Conservation (phyloP, 2,888 invertebrate genomes). For the Acanthopleura granulata region DNA sequence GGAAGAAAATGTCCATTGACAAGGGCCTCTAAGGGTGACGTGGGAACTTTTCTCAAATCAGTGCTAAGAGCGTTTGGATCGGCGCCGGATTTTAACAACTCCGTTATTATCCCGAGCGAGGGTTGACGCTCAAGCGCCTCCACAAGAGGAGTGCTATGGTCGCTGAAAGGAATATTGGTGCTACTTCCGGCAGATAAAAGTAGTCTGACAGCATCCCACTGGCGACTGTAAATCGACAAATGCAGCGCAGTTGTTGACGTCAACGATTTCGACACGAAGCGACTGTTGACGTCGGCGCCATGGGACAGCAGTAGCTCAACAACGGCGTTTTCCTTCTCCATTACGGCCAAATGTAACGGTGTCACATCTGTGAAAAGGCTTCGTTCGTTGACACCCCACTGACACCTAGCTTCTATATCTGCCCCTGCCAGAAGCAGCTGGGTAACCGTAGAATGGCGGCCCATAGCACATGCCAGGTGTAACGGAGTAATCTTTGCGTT, state of each 20-base stretch:
- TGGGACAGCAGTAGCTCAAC: not conserved
- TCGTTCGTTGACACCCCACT: not conserved
- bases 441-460: not conserved
- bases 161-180: not conserved
- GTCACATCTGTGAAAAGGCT: not conserved
- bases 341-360: not conserved
- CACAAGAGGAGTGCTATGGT: not conserved
- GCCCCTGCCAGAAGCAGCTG: not conserved
- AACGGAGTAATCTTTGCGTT: conserved; percentile 31
- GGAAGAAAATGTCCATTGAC: too few relatives aligned
- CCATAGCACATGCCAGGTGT: not conserved
- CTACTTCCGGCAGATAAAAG: not conserved
- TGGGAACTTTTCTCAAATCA: too few relatives aligned
- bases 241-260: not conserved
- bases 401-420: not conserved
- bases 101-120: not conserved
- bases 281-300: conserved; percentile 4
- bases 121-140: not conserved
- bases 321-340: not conserved
- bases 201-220: not conserved
- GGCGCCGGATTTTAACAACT: not conserved
- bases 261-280: not conserved
- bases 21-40: too few relatives aligned
- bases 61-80: not conserved
- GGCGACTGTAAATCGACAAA: not conserved